Conservation (phyloP, 2,888 invertebrate species). For the Perizoma affinitatum region DNA sequence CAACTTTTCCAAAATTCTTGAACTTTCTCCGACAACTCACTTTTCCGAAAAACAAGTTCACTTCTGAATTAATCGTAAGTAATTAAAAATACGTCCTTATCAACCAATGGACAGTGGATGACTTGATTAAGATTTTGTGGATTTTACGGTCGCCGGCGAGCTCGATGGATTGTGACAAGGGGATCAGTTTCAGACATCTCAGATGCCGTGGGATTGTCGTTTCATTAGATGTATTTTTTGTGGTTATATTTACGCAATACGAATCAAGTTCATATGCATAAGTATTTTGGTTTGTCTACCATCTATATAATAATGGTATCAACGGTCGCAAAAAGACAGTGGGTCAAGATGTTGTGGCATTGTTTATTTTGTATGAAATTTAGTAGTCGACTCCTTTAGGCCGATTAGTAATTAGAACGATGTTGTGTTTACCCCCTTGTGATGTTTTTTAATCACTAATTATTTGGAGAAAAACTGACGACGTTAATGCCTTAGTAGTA, state of each 20-base stretch:
- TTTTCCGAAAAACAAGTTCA: slow-evolving; percentile 2
- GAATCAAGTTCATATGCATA: background rate
- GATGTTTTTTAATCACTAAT: too few species aligned
- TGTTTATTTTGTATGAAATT: too few species aligned
- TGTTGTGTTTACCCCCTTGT: too few species aligned
- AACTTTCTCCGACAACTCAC: slow-evolving; percentile 2
- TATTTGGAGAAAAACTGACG: too few species aligned
- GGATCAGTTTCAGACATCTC: slow-evolving; percentile 71
- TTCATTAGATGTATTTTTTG: slow-evolving; percentile 40
- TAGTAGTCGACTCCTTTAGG: too few species aligned
- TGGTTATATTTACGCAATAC: slow-evolving; percentile 43
- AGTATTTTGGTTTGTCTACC: background rate
- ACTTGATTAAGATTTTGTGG: slow-evolving; percentile 72
- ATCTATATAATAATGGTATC: too few species aligned
- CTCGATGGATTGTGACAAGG: slow-evolving; percentile 77
- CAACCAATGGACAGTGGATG: slow-evolving; percentile 57
- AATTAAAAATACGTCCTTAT: slow-evolving; percentile 53
- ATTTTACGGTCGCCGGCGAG: slow-evolving; percentile 76
- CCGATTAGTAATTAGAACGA: too few species aligned
- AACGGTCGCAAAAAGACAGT: too few species aligned
- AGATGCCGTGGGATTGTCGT: slow-evolving; percentile 65
- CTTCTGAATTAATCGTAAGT: slow-evolving; percentile 22
- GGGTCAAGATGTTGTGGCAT: too few species aligned
- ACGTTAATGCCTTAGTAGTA: too few species aligned
- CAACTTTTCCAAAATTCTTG: slow-evolving; percentile 1